A percentile compares a stretch with the other conserved stretches of the same genome.
phyloP scores from a whole-genome alignment of 53 echinoderm and acorn worm genomes.

The Holothuria scabra region DNA sequence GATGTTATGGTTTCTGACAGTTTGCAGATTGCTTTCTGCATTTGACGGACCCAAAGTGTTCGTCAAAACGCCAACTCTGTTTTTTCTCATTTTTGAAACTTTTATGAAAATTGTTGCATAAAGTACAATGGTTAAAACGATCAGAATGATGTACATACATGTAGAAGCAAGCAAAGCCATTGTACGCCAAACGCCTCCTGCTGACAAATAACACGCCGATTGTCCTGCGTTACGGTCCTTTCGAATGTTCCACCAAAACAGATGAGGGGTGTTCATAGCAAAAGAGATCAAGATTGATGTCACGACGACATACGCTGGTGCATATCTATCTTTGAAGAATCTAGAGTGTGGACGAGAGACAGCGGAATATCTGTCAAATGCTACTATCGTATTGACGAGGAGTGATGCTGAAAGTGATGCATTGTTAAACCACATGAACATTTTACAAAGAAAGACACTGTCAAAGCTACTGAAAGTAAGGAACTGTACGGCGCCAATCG shows the following conservation, averaged over 20 bases:
- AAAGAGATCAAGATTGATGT: neutral
- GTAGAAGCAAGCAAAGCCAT: neutral
- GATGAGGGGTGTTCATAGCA: neutral
- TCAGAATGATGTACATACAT: neutral
- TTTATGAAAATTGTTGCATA: neutral
- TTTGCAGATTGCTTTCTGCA: neutral
- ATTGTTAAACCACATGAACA: neutral
- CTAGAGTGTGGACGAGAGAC: constrained; percentile 3
- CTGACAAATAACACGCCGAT: neutral
- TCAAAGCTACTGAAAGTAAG: neutral
- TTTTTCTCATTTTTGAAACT: neutral
- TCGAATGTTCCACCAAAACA: constrained; percentile 4
- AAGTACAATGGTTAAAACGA: neutral
- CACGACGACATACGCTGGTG: neutral
- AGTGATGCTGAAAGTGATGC: constrained; percentile 11
- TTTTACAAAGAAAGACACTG: constrained; percentile 1
- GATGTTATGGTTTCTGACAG: too few relatives aligned
- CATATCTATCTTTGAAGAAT: neutral
- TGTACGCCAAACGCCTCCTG: neutral
- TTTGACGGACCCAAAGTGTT: neutral
- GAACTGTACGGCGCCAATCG: neutral
- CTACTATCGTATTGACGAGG: neutral
- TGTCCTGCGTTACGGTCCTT: neutral
- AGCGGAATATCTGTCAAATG: constrained; percentile 6
- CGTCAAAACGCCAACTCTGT: neutral